Percentiles rank a stretch among this genome's conserved stretches.
These are phyloP conservation scores for Caenorhabditis brenneri DNA, from an alignment of 1,140 invertebrate genomes.

Conservation along the genomic window DNA sequence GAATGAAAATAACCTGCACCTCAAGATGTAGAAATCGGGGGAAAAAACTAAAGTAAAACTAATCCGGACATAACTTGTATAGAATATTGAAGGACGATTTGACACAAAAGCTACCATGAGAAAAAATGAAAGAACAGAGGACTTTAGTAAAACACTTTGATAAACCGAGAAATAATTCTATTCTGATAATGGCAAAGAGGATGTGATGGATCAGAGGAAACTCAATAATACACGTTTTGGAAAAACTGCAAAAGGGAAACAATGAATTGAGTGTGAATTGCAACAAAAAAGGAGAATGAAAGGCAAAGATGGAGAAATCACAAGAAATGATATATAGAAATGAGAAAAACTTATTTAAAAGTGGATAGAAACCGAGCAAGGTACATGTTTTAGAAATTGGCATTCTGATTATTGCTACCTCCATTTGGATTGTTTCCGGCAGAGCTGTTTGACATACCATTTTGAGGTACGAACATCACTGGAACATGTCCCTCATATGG, in stretches of 20 bases:
- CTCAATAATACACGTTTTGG: background rate
- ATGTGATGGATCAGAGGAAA: slow-evolving; percentile 32
- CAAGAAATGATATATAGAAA: slow-evolving; percentile 9
- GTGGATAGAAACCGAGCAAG: background rate
- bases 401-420: background rate
- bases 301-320: background rate
- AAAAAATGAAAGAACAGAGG: background rate
- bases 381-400: background rate
- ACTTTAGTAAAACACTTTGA: background rate
- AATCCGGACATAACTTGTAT: background rate
- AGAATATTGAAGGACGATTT: background rate
- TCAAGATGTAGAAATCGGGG: background rate
- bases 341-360: background rate
- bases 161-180: background rate
- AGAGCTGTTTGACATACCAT: background rate
- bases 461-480: background rate
- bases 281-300: background rate
- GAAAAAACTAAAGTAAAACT: background rate
- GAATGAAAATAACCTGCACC: background rate
- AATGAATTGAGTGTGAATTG: background rate
- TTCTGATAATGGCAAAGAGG: background rate
- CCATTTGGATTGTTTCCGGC: background rate
- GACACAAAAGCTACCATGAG: background rate
- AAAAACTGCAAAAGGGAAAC: background rate
- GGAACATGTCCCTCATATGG: no score